Evolutionary conservation across 2,797 vertebrate species (phyloP), one percentile per base, ranked within the genome.

Genomic region (Atherinosoma microstoma): DNA sequence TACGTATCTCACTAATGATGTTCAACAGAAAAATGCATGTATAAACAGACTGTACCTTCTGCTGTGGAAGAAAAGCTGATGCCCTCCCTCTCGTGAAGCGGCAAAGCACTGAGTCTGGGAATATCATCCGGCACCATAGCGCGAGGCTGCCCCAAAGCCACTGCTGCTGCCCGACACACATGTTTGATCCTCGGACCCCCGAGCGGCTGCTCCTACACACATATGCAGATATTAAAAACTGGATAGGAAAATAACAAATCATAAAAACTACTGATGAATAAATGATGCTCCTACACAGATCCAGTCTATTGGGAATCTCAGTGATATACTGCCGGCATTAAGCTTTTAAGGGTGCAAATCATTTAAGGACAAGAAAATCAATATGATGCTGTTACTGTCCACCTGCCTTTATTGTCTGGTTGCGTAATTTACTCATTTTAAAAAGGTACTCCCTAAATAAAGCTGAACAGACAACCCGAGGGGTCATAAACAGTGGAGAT

Each of bases 61-160:
- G 91, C 76, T 3, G 83, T 74, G 0, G 93, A 93, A 1, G 94
- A 95, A 13, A 94, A 93, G 20, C 93, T 89, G 62, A 96, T 94
- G 73, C 95, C 95, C 79, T 96, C 95, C 83, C 97, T 94, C 88
- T 98, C 96, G 0, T 97, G 95, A 59, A 97, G 92, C 0, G 97
- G 97, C 64, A 98, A 93, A 53, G 97, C 97, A 1, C 97, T 98
- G 67, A 98, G 96, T 58, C 96, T 90, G 38, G 97, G 97, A 71
- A 97, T 96, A 32, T 97, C 96, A 45, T 97, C 97, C 0, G 97
- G 96, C n/a, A 98, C 95, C 95, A 96, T 95, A 57, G 97, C 97
- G 2, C 97, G 96, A 8, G 97, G 96, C 85, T 97, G 96, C 6
- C 97, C 97, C 70, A 98, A 81, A 13, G 96, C 97, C 79, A 98